Base-by-base conservation (phyloP, 2,888 invertebrate species). In the Mythimna impura region DNA sequence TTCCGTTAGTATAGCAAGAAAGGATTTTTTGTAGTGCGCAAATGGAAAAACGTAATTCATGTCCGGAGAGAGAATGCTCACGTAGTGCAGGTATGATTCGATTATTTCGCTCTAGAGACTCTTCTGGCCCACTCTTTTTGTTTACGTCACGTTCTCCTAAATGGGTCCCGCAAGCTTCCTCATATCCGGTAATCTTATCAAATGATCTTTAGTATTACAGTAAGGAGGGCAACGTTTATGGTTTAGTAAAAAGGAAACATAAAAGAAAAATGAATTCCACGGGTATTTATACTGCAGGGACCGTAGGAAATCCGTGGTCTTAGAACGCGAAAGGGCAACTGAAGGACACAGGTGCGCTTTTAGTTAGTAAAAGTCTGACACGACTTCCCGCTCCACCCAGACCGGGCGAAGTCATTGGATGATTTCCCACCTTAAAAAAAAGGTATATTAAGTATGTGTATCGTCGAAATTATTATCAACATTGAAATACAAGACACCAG, bases 61-160 rank as follows among this genome's bases (percentile, higher is more conserved):
- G 78, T 85, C 71, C 71, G 58, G 69, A 40, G 73, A 40, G 73
- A 82, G 73, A 82, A 82, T 82, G 78, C 75, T 79, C 85, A 78
- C 82, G 82, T 82, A 81, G 75, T 75, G 73, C 79, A 83, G 86
- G 82, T 83, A 84, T 83, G 73, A 88, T 86, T 86, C 81, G 82
- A 87, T 88, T 89, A 86, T 83, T 73, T 73, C 65, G 66, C 71
- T 79, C 65, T 72, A 62, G 63, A 63, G 54, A 40, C 66, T 65
- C 62, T 71, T 69, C 63, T 63, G 58, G 61, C 30, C 34, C 66
- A 61, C 62, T 80, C 68, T 73, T 83, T 83, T 83, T 83, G 84
- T 83, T 85, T 76, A 81, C 75, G 76, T 73, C 81, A 83, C 78
- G 80, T 79, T 66, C 73, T 83, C 76, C 78, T 73, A 77, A 76